phyloP scores from a whole-genome alignment of 2,797 vertebrate species.

The Spinus olivaceus region DNA sequence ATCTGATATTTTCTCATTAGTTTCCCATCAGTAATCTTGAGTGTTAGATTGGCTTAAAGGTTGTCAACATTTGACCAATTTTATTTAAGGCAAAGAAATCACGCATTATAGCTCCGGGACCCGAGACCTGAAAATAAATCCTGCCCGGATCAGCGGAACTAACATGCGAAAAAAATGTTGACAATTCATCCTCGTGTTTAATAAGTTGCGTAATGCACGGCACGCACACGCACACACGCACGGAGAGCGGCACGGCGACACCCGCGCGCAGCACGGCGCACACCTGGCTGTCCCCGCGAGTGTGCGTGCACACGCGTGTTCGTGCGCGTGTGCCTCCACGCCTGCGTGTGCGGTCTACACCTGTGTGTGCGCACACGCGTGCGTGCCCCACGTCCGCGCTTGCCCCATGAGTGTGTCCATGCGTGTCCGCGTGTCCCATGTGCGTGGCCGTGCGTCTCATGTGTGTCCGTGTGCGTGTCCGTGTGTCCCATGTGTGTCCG shows the following conservation, averaged over 20 bases:
- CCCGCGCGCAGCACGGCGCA: neutral
- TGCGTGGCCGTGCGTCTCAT: neutral
- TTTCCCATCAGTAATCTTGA: conserved; percentile 84
- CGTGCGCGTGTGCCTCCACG: accelerated
- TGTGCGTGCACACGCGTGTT: accelerated
- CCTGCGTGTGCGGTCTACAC: accelerated
- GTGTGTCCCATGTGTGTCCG: neutral
- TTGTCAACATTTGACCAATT: conserved; percentile 89
- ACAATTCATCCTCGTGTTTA: conserved; percentile 77
- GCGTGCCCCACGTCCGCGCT: neutral
- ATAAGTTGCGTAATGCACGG: conserved; percentile 68
- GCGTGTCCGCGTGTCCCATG: neutral
- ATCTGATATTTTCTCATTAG: conserved; percentile 90
- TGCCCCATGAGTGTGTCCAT: no score
- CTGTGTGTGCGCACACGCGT: neutral
- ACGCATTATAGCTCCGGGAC: conserved; percentile 75
- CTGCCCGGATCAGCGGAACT: conserved; percentile 78
- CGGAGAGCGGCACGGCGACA: neutral
- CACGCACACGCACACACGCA: neutral
- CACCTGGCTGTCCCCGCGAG: neutral
- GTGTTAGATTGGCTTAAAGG: conserved; percentile 85
- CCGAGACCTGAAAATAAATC: conserved; percentile 81
- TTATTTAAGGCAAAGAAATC: conserved; percentile 80
- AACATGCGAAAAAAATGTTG: conserved; percentile 81
- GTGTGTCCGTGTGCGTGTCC: neutral